phyloP scores from a whole-genome alignment of 2,888 invertebrate genomes.

The Allygus modestus region DNA sequence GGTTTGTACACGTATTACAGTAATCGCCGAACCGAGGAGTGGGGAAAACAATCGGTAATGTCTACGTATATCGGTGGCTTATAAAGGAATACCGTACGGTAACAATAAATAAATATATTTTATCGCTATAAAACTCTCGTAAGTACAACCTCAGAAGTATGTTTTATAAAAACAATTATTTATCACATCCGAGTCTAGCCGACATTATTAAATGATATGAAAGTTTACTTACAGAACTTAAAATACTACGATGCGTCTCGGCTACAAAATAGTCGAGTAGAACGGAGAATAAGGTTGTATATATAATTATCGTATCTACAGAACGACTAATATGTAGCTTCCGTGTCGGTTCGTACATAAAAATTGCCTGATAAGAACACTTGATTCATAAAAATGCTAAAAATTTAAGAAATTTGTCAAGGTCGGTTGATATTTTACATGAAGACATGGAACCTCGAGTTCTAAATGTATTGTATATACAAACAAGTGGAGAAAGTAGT shows the following conservation, averaged over 20 bases:
- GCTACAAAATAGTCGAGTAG: conserved; percentile 40
- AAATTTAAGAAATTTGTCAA: conserved; percentile 56
- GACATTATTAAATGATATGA: conserved; percentile 48
- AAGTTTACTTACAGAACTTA: conserved; percentile 46
- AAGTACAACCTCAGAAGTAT: conserved; percentile 60
- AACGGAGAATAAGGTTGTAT: conserved; percentile 34
- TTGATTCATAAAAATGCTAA: conserved; percentile 58
- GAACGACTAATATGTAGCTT: conserved; percentile 48
- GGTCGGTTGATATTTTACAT: conserved; percentile 42
- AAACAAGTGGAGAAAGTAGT: conserved; percentile 10
- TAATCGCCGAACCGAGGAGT: conserved; percentile 33
- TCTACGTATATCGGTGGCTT: conserved; percentile 54
- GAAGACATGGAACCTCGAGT: conserved; percentile 40
- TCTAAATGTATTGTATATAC: conserved; percentile 28
- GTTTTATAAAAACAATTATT: conserved; percentile 51
- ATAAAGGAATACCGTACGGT: conserved; percentile 55
- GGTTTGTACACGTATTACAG: conserved; percentile 53
- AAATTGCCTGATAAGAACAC: conserved; percentile 60
- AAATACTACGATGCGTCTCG: conserved; percentile 49
- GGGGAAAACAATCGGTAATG: conserved; percentile 38
- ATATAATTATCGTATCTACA: conserved; percentile 44
- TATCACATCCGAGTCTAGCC: conserved; percentile 56
- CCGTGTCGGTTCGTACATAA: conserved; percentile 50
- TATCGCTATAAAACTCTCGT: conserved; percentile 57
- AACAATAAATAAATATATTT: conserved; percentile 60